Conservation (phyloP, 2,888 invertebrate genomes). For the Calameuta pallipes region DNA sequence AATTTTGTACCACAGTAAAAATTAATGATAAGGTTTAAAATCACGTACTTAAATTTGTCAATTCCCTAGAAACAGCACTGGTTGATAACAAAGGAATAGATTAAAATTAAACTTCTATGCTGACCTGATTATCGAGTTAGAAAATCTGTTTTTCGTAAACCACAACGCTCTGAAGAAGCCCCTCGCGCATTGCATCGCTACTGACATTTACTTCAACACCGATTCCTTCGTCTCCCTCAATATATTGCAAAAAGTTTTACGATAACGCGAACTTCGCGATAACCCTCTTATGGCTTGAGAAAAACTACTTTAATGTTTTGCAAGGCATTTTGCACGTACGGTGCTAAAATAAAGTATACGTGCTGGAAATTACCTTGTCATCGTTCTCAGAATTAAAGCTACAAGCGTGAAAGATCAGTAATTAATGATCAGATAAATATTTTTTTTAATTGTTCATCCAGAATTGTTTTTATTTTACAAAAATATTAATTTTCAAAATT, state of each 20-base stretch:
- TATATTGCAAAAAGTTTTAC: conserved; percentile 5
- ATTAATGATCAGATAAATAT: neutral
- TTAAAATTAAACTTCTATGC: neutral
- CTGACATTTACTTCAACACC: conserved; percentile 16
- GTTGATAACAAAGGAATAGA: neutral
- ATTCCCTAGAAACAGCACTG: neutral
- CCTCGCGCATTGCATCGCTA: conserved; percentile 58
- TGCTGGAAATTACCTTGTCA: neutral
- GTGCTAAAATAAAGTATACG: neutral
- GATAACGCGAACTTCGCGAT: conserved; percentile 22
- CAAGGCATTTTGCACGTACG: neutral
- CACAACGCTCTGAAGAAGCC: conserved; percentile 49
- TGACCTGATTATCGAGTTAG: conserved; percentile 53
- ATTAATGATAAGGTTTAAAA: neutral
- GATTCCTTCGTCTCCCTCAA: conserved; percentile 12
- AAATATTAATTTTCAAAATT: neutral
- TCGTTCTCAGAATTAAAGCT: neutral
- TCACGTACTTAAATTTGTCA: neutral
- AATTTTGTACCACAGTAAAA: neutral
- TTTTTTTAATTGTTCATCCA: neutral
- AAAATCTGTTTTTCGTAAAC: conserved; percentile 45
- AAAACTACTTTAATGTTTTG: neutral
- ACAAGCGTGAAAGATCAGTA: neutral
- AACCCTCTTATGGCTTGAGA: conserved; percentile 14
- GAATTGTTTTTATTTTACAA: neutral